Evolutionary conservation across 1,140 invertebrate genomes (phyloP).

Genomic region (Tetragonula clypearis): DNA sequence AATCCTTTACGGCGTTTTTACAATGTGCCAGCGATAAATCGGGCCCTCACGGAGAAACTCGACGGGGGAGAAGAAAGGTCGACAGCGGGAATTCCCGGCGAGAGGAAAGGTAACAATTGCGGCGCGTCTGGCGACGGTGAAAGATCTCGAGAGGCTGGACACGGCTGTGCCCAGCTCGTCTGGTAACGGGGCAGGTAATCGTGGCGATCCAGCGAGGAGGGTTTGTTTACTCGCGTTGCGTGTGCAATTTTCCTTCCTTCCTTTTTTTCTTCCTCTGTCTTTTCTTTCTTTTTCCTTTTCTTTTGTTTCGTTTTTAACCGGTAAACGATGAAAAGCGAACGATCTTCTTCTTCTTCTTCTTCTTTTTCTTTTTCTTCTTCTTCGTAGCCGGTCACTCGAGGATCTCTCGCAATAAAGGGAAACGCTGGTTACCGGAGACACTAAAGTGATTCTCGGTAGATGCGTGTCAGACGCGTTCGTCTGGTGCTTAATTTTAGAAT

Average conservation of each 20-base stretch:
- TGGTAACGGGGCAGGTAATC: not conserved
- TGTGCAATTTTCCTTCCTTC: not conserved
- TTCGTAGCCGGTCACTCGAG: constrained; percentile 13
- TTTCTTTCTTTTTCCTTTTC: not conserved
- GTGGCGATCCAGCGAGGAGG: not conserved
- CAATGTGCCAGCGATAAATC: not conserved
- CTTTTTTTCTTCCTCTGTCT: not conserved
- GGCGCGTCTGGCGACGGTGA: not conserved
- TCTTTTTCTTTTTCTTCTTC: no score
- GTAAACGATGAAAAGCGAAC: constrained; percentile 14
- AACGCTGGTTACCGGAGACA: constrained; percentile 32
- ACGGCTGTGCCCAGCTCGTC: not conserved
- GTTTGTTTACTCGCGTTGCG: not conserved
- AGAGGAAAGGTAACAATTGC: not conserved
- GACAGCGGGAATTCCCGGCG: not conserved
- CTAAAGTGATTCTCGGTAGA: constrained; percentile 54
- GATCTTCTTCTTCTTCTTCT: not conserved
- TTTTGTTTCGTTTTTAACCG: not conserved
- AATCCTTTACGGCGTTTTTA: no score
- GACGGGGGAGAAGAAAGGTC: accelerated
- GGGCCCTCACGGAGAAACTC: no score
- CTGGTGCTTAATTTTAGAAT: constrained; percentile 58
- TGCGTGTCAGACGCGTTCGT: constrained; percentile 50
- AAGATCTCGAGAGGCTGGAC: not conserved
- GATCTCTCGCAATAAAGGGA: constrained; percentile 32